A percentile compares a stretch with the other conserved stretches of the same genome.
Evolutionary conservation across 2,113 vertebrate species (phyloP).

Genomic region (Microtus pennsylvanicus): DNA sequence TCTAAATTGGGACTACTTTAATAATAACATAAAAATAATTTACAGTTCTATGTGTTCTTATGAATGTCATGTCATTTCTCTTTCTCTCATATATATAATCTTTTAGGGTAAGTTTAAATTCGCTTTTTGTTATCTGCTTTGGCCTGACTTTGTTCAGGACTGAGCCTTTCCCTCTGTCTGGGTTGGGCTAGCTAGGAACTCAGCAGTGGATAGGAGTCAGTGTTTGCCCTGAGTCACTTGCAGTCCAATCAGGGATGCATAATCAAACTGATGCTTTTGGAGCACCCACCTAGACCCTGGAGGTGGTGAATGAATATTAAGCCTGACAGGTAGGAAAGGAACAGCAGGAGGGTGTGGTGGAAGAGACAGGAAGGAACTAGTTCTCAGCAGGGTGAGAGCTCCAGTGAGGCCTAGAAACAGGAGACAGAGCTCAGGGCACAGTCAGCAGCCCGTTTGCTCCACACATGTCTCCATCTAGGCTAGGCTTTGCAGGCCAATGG

Average conservation of each 20-base stretch:
- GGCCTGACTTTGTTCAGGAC: background rate
- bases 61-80: background rate
- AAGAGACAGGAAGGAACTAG: background rate
- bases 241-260: background rate
- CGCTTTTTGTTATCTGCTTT: background rate
- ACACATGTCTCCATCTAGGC: background rate
- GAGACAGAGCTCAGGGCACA: background rate
- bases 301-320: background rate
- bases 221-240: background rate
- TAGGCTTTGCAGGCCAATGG: background rate
- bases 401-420: accelerated
- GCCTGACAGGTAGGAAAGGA: background rate
- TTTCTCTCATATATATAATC: no score
- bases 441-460: no score
- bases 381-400: background rate
- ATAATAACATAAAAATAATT: background rate
- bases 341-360: background rate
- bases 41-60: background rate
- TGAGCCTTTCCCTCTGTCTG: background rate
- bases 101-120: background rate
- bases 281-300: background rate
- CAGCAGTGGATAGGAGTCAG: background rate
- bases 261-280: background rate
- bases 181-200: background rate
- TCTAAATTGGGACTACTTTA: background rate